Evolutionary conservation across 2,888 invertebrate genomes (phyloP).

Genomic region (Coelinius sp.): DNA sequence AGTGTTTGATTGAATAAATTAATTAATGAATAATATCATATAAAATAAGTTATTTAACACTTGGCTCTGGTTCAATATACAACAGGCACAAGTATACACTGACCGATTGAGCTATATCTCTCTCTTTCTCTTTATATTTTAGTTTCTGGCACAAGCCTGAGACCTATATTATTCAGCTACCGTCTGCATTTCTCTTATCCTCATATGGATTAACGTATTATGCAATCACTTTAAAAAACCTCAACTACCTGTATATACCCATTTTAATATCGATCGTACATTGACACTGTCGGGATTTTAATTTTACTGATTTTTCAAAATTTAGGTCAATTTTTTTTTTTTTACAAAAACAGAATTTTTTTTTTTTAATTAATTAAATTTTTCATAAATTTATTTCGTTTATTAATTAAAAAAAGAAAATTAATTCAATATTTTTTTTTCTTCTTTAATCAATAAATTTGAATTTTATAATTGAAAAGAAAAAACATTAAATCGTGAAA

Average conservation of each 20-base stretch:
- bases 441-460: background rate
- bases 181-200: slow-evolving; percentile 25
- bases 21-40: background rate
- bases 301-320: background rate
- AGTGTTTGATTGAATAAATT: too few species aligned
- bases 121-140: slow-evolving; percentile 58
- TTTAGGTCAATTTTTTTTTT: too few species aligned
- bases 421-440: too few species aligned
- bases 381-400: too few species aligned
- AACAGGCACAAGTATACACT: slow-evolving; percentile 25
- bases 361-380: too few species aligned
- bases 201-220: slow-evolving; percentile 13
- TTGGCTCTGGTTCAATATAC: slow-evolving; percentile 10
- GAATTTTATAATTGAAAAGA: background rate
- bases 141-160: slow-evolving; percentile 67
- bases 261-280: background rate
- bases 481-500: too few species aligned
- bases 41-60: slow-evolving; percentile 2
- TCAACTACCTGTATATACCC: slow-evolving; percentile 1
- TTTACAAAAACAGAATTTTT: too few species aligned
- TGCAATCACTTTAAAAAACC: slow-evolving; percentile 12
- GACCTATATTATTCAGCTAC: slow-evolving; percentile 59
- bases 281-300: background rate
- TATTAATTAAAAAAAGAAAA: background rate
- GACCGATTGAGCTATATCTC: slow-evolving; percentile 25